These are phyloP conservation scores for Mizuhopecten yessoensis DNA, from an alignment of 1,140 invertebrate genomes.

Conservation along the genomic window DNA sequence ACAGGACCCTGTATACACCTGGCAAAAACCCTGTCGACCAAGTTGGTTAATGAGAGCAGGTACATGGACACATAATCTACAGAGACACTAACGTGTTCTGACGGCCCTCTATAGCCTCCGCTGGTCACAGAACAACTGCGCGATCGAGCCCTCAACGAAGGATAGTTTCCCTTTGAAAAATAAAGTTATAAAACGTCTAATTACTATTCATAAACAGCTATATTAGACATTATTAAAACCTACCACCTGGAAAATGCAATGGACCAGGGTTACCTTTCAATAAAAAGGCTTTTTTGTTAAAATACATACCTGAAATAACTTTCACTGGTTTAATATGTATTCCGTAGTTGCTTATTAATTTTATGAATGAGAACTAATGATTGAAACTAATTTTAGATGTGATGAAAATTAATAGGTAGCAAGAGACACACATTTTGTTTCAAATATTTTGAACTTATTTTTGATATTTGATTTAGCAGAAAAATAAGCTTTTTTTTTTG, in stretches of 20 bases:
- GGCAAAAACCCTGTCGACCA: too few species aligned
- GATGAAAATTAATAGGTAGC: not conserved
- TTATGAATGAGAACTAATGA: not conserved
- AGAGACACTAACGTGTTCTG: not conserved
- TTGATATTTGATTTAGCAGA: not conserved
- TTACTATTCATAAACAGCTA: not conserved
- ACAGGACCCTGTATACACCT: too few species aligned
- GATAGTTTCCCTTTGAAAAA: constrained; percentile 1
- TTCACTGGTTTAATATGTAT: too few species aligned
- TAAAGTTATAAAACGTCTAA: not conserved
- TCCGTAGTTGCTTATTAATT: not conserved
- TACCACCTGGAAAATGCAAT: not conserved
- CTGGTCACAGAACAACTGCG: not conserved
- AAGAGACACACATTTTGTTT: not conserved
- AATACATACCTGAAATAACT: not conserved
- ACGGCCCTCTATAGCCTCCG: too few species aligned
- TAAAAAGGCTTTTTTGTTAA: not conserved
- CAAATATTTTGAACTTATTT: not conserved
- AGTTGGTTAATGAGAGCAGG: not conserved
- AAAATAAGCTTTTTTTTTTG: not conserved
- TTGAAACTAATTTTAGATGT: not conserved
- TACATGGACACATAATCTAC: constrained; percentile 1
- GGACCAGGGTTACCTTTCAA: not conserved
- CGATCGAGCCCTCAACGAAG: constrained; percentile 5
- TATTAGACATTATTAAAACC: too few species aligned